Base-by-base conservation (phyloP, 2,113 vertebrate species). In the Pimephales promelas region DNA sequence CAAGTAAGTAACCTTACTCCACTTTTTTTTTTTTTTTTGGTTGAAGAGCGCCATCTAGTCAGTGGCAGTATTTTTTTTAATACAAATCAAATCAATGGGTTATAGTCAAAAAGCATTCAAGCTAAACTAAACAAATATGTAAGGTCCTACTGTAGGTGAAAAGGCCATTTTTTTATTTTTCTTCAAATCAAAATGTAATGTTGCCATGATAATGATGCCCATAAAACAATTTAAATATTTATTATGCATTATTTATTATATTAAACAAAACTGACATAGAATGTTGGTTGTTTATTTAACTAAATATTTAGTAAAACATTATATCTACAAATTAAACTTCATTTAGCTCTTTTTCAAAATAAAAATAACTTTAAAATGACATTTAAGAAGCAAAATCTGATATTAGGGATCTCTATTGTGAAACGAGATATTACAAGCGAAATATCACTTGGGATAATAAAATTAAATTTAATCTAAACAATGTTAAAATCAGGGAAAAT, bases 11-110 rank as follows among this genome's bases (percentile, higher is more conserved):
- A 70, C 34, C 34, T 40, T 68, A 40, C 20, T 22, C 9, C 20
- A n/a, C 22, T 40, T 11, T 8, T 54, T 2, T 20, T 7, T n/a
- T 11, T 36, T 62, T 43, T 34, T 75, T 74, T 57, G 47, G 68
- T 74, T n/a, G 49, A 81, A 83, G 24, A 62, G 82, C 71, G 85
- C 85, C 82, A 84, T 86, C 85, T 86, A 83, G 84, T 82, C 78
- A 56, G 20, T 20, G 14, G 16, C 28, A 18, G 9, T 40, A 68
- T 68, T 68, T 68, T 68, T 68, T 40, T 40, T 5, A 4, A 66
- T 36, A 68, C 4, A 9, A 68, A 18, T 68, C 18, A 22, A 22
- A 68, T 11, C 36, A 34, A 20, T 22, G 20, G 18, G 18, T 40
- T 40, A 40, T 22, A 68, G 20, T 36, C 64, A 7, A 18, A 52